Base-by-base conservation (phyloP, 2,888 invertebrate genomes). In the Cataglyphis rosenhaueri region DNA sequence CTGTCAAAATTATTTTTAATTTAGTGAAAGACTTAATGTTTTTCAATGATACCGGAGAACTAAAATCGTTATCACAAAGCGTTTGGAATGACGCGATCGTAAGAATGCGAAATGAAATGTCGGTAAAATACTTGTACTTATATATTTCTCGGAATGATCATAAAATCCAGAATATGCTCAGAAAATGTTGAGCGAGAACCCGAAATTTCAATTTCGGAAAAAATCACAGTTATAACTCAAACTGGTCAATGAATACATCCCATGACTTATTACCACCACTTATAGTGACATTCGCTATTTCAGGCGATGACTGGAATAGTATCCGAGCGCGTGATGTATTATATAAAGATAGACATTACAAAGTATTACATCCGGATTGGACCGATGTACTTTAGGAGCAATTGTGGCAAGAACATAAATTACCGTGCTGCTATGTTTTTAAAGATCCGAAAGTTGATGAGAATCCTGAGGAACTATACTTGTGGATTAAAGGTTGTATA, bases 151-250 rank as follows among this genome's bases (percentile, higher is more conserved):
- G 35, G 32, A 62, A 62, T 62, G 62, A 62, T 1, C n/a, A 62
- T n/a, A 62, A 62, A 62, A 62, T 62, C 35, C 62, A 62, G 0
- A 35, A 35, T 62, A 62, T 62, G 62, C 35, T 62, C 3, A 62
- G 35, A 10, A 9, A 62, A n/a, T 62, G n/a, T 35, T 62, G n/a
- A n/a, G 62, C 62, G 5, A 62, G 35, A 35, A n/a, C 3, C 9
- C n/a, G 35, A 62, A 62, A 62, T 62, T 35, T 62, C n/a, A 35
- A 35, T 9, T 62, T 35, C n/a, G 10, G 5, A 62, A 62, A n/a
- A 4, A n/a, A 62, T 35, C 4, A n/a, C 62, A 62, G 4, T n/a
- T 15, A 5, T 1, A 1, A 62, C n/a, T 35, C 35, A 62, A 62
- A 62, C 1, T 35, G 35, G 35, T 62, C 62, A 62, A 62, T 35